phyloP scores from a whole-genome alignment of 2,113 vertebrate genomes.

The Rissa tridactyla region DNA sequence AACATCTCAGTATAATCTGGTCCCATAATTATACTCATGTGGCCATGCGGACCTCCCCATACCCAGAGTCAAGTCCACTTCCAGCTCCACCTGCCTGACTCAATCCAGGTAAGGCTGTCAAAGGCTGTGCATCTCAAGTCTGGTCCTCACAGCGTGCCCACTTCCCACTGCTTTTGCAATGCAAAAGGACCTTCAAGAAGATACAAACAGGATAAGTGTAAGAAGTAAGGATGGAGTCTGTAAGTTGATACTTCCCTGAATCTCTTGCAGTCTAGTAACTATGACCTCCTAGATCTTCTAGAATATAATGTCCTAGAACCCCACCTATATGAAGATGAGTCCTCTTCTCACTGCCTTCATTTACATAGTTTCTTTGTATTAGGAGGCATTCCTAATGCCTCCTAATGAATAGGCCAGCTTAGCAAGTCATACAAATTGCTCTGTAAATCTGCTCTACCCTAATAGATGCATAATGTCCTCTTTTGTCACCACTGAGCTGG shows the following conservation, averaged over 20 bases:
- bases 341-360: neutral
- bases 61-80: neutral
- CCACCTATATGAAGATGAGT: fast-evolving
- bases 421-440: neutral
- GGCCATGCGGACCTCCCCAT: neutral
- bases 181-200: neutral
- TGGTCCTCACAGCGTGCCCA: neutral
- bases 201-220: neutral
- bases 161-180: neutral
- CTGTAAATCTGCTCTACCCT: neutral
- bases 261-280: neutral
- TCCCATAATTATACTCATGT: neutral
- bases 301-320: neutral
- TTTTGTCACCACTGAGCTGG: neutral
- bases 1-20: neutral
- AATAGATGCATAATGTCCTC: neutral
- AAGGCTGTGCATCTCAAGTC: neutral
- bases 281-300: neutral
- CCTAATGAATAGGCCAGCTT: neutral
- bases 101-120: neutral
- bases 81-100: neutral
- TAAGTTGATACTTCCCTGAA: neutral
- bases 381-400: neutral
- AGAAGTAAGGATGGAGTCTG: neutral
- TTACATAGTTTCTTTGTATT: neutral